Percentiles rank a stretch among this genome's conserved stretches.
Evolutionary conservation across 2,888 invertebrate genomes (phyloP).

Genomic region (Patella pellucida): DNA sequence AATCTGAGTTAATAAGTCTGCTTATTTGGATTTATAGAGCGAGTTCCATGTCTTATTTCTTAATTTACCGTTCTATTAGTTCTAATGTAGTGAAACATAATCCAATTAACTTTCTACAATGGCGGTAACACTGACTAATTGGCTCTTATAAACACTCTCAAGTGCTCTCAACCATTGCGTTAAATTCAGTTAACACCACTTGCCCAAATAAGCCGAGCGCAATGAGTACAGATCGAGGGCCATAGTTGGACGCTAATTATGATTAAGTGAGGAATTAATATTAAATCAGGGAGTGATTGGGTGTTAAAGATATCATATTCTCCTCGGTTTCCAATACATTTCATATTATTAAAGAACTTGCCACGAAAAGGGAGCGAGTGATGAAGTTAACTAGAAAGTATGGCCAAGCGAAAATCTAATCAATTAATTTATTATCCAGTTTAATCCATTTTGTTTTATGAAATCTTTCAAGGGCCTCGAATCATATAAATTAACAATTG

Average conservation of each 20-base stretch:
- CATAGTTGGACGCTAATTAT: slow-evolving; percentile 2
- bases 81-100: slow-evolving; percentile 2
- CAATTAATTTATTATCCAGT: too few species aligned
- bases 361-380: too few species aligned
- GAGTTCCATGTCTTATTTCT: not conserved
- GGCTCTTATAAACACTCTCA: not conserved
- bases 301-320: slow-evolving; percentile 7
- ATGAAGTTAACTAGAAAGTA: too few species aligned
- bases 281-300: slow-evolving; percentile 1
- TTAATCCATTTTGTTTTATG: too few species aligned
- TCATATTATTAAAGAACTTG: slow-evolving; percentile 1
- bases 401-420: too few species aligned
- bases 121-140: not conserved
- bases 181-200: not conserved
- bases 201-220: not conserved
- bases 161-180: slow-evolving; percentile 1
- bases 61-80: slow-evolving; percentile 8
- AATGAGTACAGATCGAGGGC: not conserved
- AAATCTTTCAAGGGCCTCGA: too few species aligned
- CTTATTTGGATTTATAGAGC: slow-evolving; percentile 7
- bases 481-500: too few species aligned
- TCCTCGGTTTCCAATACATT: not conserved
- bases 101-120: not conserved
- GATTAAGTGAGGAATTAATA: slow-evolving; percentile 9
- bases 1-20: not conserved